Conservation (phyloP, 2,888 invertebrate species). For the Drosophila kuntzei region DNA sequence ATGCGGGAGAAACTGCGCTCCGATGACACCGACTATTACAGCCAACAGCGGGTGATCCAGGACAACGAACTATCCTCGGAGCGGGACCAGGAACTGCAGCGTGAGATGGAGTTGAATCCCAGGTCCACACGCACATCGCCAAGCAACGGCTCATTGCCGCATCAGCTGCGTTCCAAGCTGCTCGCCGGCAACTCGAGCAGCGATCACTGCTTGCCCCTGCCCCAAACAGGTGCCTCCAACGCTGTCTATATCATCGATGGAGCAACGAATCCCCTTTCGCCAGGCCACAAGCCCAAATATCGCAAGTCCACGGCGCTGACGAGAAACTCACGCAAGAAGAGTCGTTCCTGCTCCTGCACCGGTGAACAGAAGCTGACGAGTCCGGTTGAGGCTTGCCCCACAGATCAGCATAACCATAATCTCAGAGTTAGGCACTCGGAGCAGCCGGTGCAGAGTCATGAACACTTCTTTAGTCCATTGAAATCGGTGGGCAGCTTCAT, state of each 20-base stretch:
- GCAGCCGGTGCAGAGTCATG: conserved; percentile 62
- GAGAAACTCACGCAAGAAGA: conserved; percentile 61
- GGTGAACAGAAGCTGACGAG: conserved; percentile 47
- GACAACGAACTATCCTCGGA: conserved; percentile 46
- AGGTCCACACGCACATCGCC: conserved; percentile 61
- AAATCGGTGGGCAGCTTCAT: conserved; percentile 86
- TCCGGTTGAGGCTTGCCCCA: conserved; percentile 25
- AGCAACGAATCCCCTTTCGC: conserved; percentile 66
- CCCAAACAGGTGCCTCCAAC: conserved; percentile 31
- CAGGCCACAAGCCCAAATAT: conserved; percentile 81
- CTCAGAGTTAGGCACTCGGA: conserved; percentile 34
- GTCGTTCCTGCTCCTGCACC: conserved; percentile 73
- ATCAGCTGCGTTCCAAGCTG: conserved; percentile 58
- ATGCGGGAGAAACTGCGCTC: conserved; percentile 81
- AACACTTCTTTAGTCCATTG: conserved; percentile 85
- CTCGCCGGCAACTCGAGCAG: conserved; percentile 61
- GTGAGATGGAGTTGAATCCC: conserved; percentile 36
- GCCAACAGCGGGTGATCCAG: conserved; percentile 39
- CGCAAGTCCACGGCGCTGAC: conserved; percentile 72
- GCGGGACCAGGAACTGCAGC: conserved; percentile 57
- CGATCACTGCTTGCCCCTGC: conserved; percentile 64
- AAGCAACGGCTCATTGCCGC: conserved; percentile 56
- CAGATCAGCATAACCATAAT: conserved; percentile 43
- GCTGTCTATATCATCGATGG: conserved; percentile 80
- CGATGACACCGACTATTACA: conserved; percentile 77